Evolutionary conservation across 2,888 invertebrate genomes (phyloP).

Genomic region (Theodoxus fluviatilis): DNA sequence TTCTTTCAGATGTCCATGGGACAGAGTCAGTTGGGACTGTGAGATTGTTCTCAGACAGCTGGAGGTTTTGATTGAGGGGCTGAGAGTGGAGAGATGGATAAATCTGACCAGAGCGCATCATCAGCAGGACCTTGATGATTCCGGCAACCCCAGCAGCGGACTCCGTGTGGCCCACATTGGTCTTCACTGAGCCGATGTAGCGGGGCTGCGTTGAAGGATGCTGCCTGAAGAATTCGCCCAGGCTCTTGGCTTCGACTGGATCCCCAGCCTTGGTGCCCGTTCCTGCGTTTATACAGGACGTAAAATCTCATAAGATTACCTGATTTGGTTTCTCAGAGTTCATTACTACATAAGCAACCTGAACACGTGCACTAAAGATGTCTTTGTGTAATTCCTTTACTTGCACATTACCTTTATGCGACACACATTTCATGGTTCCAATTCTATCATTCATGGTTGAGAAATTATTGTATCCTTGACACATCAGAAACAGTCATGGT

Average conservation of each 20-base stretch:
- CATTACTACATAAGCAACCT: background rate
- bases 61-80: slow-evolving; percentile 35
- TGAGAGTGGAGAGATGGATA: slow-evolving; percentile 40
- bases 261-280: slow-evolving; percentile 46
- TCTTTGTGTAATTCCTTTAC: too few relatives aligned
- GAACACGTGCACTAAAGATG: background rate
- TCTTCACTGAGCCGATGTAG: slow-evolving; percentile 47
- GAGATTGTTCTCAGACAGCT: slow-evolving; percentile 31
- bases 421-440: too few relatives aligned
- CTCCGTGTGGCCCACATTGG: slow-evolving; percentile 52
- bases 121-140: slow-evolving; percentile 46
- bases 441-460: too few relatives aligned
- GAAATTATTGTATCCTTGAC: too few relatives aligned
- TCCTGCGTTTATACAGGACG: slow-evolving; percentile 34
- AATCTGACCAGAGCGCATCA: slow-evolving; percentile 39
- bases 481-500: too few relatives aligned
- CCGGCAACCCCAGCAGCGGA: slow-evolving; percentile 48
- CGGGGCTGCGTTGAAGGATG: slow-evolving; percentile 4
- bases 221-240: slow-evolving; percentile 35
- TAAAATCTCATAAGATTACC: too few relatives aligned
- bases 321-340: background rate
- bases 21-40: too few relatives aligned
- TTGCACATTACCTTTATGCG: too few relatives aligned
- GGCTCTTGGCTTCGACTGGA: slow-evolving; percentile 40
- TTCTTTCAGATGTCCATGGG: slow-evolving; percentile 35